phyloP scores from a whole-genome alignment of 2,113 vertebrate species.

The Laticauda laticaudata region DNA sequence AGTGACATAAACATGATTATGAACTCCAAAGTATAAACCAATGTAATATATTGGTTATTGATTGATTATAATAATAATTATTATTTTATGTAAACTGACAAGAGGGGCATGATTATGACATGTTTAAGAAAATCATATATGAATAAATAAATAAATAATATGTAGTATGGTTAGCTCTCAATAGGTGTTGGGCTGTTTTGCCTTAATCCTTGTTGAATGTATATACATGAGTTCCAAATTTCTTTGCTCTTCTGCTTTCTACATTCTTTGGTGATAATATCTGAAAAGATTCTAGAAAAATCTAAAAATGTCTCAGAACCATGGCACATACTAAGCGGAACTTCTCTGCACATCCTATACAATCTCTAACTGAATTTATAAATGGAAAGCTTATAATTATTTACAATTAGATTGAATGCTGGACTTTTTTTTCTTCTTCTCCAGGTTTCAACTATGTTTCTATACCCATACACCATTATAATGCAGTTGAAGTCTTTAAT shows the following conservation, averaged over 20 bases:
- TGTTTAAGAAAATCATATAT: background rate
- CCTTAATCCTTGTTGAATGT: background rate
- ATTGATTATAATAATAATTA: background rate
- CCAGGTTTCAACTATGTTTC: background rate
- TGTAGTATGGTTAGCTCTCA: background rate
- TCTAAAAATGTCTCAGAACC: background rate
- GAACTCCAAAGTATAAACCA: background rate
- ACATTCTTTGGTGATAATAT: background rate
- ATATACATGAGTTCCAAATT: background rate
- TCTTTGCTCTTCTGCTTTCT: background rate
- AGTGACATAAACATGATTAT: background rate
- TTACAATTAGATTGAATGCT: background rate
- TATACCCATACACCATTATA: background rate
- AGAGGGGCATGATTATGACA: background rate
- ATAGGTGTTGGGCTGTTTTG: background rate
- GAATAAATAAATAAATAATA: background rate
- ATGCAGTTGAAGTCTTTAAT: background rate
- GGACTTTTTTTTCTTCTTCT: background rate
- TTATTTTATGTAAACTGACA: background rate
- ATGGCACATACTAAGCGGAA: background rate
- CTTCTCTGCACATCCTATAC: background rate
- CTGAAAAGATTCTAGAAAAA: background rate
- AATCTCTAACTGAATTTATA: background rate
- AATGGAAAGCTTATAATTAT: background rate
- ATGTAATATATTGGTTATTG: background rate